Base-by-base conservation (phyloP, 2,797 vertebrate genomes). In the Eptatretus atami region DNA sequence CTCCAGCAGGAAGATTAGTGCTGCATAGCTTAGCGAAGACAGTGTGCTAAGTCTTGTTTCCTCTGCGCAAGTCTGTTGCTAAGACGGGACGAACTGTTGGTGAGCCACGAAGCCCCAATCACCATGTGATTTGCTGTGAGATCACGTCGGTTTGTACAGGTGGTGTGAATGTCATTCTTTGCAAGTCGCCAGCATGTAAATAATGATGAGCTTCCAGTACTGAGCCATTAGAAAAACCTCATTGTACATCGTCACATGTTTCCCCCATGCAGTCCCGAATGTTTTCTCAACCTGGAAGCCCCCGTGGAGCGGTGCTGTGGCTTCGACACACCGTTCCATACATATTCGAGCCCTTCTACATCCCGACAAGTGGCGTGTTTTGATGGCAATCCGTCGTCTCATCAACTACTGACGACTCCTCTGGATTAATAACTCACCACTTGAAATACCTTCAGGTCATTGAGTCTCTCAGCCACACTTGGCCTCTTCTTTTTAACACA, bases 341-440 rank as follows among this genome's bases (percentile, higher is more conserved):
- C 71, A 82, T 93, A 71, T 95, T 92, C 69, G 90, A 98, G 67
- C 82, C 85, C 54, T 96, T 98, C 75, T 98, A 94, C 74, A 96
- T 93, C 92, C 92, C 68, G 88, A 96, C 74, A 98, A 98, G 73
- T 98, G 92, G 92, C 95, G 95, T 95, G 88, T 71, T 94, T 94
- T 60, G 90, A 98, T 1, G 84, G 81, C 19, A n/a, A 77, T 98
- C 69, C 83, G 78, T 70, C 82, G 70, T 72, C 94, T 96, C 86
- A 93, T 98, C 71, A 92, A 87, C 74, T 96, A 83, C 73, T 96
- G 72, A 93, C 31, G 4, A 8, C 31, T 44, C 4, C 31, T 31
- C 31, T 44, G 31, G 31, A 44, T 19, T 19, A 19, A 19, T 19
- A 19, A 19, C 19, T 19, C 19, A 19, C 19, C 19, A 19, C 19